These are phyloP conservation scores for Tenrec ecaudatus DNA, from an alignment of 2,113 vertebrate species.

Conservation along the genomic window DNA sequence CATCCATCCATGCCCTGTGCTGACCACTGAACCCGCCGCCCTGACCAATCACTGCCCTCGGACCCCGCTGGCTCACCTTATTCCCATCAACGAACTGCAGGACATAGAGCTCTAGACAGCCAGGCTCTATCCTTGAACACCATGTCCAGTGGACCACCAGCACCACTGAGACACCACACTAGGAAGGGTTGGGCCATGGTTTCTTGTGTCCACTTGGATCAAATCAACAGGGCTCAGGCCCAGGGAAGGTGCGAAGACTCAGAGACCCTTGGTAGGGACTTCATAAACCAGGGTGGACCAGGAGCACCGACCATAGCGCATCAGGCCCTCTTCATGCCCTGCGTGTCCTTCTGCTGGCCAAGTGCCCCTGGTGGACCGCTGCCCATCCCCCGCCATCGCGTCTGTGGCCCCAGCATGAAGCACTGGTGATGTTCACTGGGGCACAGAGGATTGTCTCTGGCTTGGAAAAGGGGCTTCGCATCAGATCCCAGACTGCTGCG, in stretches of 20 bases:
- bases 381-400: too few relatives aligned
- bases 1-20: neutral
- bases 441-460: neutral
- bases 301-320: too few relatives aligned
- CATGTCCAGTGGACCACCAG: neutral
- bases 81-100: neutral
- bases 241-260: too few relatives aligned
- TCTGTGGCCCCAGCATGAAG: neutral
- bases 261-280: neutral
- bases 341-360: too few relatives aligned
- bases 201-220: neutral
- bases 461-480: too few relatives aligned
- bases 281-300: too few relatives aligned
- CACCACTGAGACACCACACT: accelerated
- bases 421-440: too few relatives aligned
- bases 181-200: neutral
- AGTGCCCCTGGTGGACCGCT: neutral
- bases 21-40: neutral
- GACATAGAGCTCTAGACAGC: neutral
- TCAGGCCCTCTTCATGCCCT: accelerated
- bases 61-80: accelerated
- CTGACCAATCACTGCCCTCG: neutral
- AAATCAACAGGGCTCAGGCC: too few relatives aligned
- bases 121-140: neutral
- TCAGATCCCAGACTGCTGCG: too few relatives aligned